A percentile compares a stretch with the other conserved stretches of the same genome.
Conservation (phyloP, 2,888 invertebrate genomes). For the Celastrina argiolus region DNA sequence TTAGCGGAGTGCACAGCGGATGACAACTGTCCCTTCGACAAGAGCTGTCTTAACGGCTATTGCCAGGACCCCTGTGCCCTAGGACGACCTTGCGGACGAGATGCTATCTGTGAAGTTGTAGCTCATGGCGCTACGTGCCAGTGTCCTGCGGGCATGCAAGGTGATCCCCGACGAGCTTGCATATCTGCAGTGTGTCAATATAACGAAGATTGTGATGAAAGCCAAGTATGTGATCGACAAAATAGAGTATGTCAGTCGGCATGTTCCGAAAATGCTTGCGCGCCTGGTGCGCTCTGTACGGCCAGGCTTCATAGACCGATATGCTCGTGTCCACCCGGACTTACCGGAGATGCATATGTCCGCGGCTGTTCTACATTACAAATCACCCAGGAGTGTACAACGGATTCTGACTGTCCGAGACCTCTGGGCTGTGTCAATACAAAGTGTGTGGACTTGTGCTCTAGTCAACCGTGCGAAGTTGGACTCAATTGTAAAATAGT, state of each 20-base stretch:
- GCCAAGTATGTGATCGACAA: conserved; percentile 89
- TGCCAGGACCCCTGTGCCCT: conserved; percentile 87
- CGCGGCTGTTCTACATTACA: conserved; percentile 63
- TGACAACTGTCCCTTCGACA: conserved; percentile 90
- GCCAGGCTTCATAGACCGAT: conserved; percentile 86
- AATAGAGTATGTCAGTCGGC: conserved; percentile 90
- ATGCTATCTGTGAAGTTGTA: conserved; percentile 85
- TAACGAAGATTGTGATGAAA: conserved; percentile 91
- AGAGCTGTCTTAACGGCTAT: conserved; percentile 86
- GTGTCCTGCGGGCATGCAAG: conserved; percentile 91
- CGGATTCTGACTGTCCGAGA: conserved; percentile 87
- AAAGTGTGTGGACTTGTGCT: conserved; percentile 87
- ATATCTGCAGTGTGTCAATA: conserved; percentile 90
- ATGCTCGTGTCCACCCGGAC: conserved; percentile 87
- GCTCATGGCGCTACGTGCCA: conserved; percentile 88
- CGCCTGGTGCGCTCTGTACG: conserved; percentile 85
- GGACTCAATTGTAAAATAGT: conserved; percentile 89
- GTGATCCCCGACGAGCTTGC: conserved; percentile 88
- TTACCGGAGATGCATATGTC: conserved; percentile 87
- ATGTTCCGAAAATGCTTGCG: conserved; percentile 90
- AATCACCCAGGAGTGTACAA: conserved; percentile 80
- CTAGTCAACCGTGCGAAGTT: conserved; percentile 83
- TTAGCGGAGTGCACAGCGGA: conserved; percentile 89
- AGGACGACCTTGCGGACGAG: conserved; percentile 85
- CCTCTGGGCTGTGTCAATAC: conserved; percentile 87